Conservation (phyloP, 30 jellyfish, hydroid and myxozoan species). For the Sanderia malayensis region DNA sequence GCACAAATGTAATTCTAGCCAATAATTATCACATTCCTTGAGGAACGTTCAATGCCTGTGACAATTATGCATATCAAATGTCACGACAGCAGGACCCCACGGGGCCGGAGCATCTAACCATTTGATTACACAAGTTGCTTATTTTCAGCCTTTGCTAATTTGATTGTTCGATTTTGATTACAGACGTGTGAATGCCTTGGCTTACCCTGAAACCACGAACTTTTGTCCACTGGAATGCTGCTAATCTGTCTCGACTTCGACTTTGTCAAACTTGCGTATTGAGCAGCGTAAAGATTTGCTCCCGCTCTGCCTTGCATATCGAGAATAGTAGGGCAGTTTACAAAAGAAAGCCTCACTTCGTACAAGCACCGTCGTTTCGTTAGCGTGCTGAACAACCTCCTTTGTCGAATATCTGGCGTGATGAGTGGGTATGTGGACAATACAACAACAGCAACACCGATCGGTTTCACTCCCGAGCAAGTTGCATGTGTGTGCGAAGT, state of each 20-base stretch:
- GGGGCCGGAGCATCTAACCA: constrained; percentile 50
- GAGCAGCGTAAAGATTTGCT: too few relatives aligned
- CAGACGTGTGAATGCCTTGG: constrained; percentile 79
- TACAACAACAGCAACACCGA: constrained; percentile 53
- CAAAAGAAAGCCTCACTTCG: too few relatives aligned
- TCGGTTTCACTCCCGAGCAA: constrained; percentile 95
- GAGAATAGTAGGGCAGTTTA: too few relatives aligned
- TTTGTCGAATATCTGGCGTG: too few relatives aligned
- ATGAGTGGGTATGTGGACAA: constrained; percentile 72
- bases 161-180: constrained; percentile 65
- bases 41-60: too few relatives aligned
- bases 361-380: too few relatives aligned
- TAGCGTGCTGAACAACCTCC: too few relatives aligned
- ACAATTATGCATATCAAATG: constrained; percentile 49
- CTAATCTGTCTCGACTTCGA: constrained; percentile 55
- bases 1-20: constrained; percentile 45
- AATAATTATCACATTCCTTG: constrained; percentile 44
- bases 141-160: constrained; percentile 62
- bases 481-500: constrained; percentile 95
- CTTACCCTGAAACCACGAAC: constrained; percentile 67
- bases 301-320: too few relatives aligned
- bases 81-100: constrained; percentile 56
- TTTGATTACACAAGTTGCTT: constrained; percentile 52
- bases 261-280: constrained; percentile 52
- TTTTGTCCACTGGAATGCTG: constrained; percentile 65